Percentiles rank a stretch among this genome's conserved stretches.
Evolutionary conservation across 2,888 invertebrate genomes (phyloP).

Genomic region (Lacanobia wlatinum): DNA sequence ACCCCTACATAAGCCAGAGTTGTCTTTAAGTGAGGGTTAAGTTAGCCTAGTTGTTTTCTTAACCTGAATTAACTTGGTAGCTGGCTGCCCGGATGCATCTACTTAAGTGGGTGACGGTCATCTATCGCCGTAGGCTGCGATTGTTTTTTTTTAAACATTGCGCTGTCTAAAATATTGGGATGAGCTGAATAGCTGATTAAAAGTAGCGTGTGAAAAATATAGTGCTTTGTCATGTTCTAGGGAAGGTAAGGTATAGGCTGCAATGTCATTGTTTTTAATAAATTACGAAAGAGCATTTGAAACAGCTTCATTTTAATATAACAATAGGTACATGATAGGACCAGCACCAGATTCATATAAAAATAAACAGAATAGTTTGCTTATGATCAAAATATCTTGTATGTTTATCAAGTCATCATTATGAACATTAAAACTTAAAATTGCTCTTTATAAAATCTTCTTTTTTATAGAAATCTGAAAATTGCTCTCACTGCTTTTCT

Average conservation of each 20-base stretch:
- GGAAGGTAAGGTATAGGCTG: background rate
- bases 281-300: background rate
- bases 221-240: conserved; percentile 16
- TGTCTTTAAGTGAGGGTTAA: conserved; percentile 47
- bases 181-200: conserved; percentile 12
- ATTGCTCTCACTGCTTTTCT: too few species aligned
- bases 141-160: conserved; percentile 49
- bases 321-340: too few species aligned
- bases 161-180: conserved; percentile 5
- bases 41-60: conserved; percentile 65
- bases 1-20: conserved; percentile 22
- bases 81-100: conserved; percentile 62
- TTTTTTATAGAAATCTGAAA: too few species aligned
- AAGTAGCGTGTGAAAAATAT: conserved; percentile 11
- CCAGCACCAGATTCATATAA: too few species aligned
- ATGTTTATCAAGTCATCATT: too few species aligned
- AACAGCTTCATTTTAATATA: too few species aligned
- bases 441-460: too few species aligned
- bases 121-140: conserved; percentile 30
- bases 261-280: conserved; percentile 17
- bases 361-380: too few species aligned
- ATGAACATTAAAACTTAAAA: too few species aligned
- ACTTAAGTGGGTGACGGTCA: conserved; percentile 37
- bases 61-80: conserved; percentile 62
- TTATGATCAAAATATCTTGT: too few species aligned